Conservation (phyloP, 2,797 vertebrate species). For the Centroberyx gerrardi region DNA sequence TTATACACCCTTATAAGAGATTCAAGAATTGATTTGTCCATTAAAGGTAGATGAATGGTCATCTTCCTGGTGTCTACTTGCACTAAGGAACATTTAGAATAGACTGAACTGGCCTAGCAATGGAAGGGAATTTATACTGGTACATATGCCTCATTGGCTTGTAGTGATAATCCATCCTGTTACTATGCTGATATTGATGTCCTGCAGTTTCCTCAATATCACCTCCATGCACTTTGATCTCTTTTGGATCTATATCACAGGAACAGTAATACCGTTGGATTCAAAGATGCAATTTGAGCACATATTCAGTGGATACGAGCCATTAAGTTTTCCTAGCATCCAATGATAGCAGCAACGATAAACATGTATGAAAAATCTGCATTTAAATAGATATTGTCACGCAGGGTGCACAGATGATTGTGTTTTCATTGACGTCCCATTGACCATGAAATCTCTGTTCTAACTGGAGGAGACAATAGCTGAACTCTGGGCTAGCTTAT, state of each 20-base stretch:
- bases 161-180: neutral
- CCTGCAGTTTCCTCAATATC: neutral
- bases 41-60: slow-evolving; percentile 18
- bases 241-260: slow-evolving; percentile 12
- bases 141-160: neutral
- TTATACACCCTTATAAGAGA: slow-evolving; percentile 7
- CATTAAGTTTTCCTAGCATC: slow-evolving; percentile 22
- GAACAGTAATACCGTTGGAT: slow-evolving; percentile 4
- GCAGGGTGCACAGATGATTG: slow-evolving; percentile 12
- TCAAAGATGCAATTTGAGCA: slow-evolving; percentile 9
- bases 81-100: slow-evolving; percentile 21
- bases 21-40: slow-evolving; percentile 43
- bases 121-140: neutral
- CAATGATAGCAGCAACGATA: slow-evolving; percentile 27
- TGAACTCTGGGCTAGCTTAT: neutral
- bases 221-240: slow-evolving; percentile 5
- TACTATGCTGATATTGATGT: neutral
- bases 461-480: neutral
- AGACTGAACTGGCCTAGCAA: neutral
- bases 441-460: neutral
- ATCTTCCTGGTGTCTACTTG: neutral
- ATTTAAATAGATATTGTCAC: slow-evolving; percentile 58
- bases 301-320: neutral
- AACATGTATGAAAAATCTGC: slow-evolving; percentile 33
- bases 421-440: slow-evolving; percentile 10